Evolutionary conservation across 2,888 invertebrate genomes (phyloP), one percentile per base, ranked within the genome.

Genomic region (Colostygia pectinataria): DNA sequence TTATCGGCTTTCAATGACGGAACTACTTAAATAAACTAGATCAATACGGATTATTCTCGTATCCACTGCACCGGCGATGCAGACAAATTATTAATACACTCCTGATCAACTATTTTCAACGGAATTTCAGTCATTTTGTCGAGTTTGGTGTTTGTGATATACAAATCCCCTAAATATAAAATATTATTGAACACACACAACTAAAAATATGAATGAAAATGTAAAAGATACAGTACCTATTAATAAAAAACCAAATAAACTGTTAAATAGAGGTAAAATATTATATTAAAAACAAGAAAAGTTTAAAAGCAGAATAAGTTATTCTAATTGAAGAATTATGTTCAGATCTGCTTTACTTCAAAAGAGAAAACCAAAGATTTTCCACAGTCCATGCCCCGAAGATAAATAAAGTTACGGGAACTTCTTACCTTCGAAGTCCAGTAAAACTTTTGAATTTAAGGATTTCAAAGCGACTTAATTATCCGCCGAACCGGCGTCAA

Each of bases 71-170:
- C 67, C 66, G 59, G 68, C 68, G 67, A 61, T 75, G 76, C 81
- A 82, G 83, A 77, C 77, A 75, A 66, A 76, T 72, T 84, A 84
- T 80, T 81, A 78, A 79, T 85, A 84, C 80, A 67, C 64, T 62
- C 55, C 58, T 59, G 76, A 71, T 77, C 69, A 66, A 66, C 59
- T 63, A 65, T 63, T 63, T 53, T 51, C 53, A 60, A 55, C 44
- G 13, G 44, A 55, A 54, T 49, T 32, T 20, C 15, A 31, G 28
- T 33, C 15, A 38, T 41, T 39, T 41, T 15, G 37, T 45, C 12
- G 25, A 31, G 29, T n/a, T n/a, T n/a, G n/a, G n/a, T n/a, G n/a
- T n/a, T n/a, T n/a, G n/a, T n/a, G n/a, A n/a, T n/a, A n/a, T n/a
- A n/a, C n/a, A n/a, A n/a, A n/a, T n/a, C n/a, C n/a, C n/a, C n/a